Evolutionary conservation across 2,888 invertebrate genomes (phyloP), one percentile per base, ranked within the genome.

Genomic region (Oscheius onirici): DNA sequence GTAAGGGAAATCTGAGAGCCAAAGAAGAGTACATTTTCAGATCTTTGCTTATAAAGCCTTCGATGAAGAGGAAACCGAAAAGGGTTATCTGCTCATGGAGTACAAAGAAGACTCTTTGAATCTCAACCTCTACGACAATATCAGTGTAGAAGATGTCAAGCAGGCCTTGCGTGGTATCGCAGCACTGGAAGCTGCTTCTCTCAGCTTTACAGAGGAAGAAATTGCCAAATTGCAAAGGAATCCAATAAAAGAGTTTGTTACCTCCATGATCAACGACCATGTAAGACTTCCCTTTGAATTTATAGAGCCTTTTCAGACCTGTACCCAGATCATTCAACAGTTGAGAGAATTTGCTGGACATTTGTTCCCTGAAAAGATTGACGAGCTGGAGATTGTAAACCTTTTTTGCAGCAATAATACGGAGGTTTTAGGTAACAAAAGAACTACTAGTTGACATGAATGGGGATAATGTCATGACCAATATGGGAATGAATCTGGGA

Each of bases 51-150:
- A 28, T 10, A 20, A 34, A 11, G 17, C 11, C 8, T 46, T 58
- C 40, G 26, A 13, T 11, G 70, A 73, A 20, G 71, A 74, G 17
- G 22, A 65, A 40, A 60, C 70, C 2, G 40, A 60, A 3, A 78
- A 76, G 52, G 78, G 74, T 41, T 78, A 66, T 22, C 68, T 78
- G n/a, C 72, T 69, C 1, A 75, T 78, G 55, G 76, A 78, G 34
- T 55, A 70, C 3, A 67, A 76, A n/a, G 71, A 75, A 22, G 58
- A 34, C 13, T 57, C 58, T 3, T 41, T 69, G 10, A 68, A 40
- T 20, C 46, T 58, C 6, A 46, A 69, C 43, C 8, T 58, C 40
- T 69, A 20, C 24, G 58, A 69, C 26, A 69, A 69, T 40, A 24
- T 69, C 26, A 2, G 28, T 0, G 40, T 69, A 8, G 51, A 57